phyloP scores from a whole-genome alignment of 1,140 invertebrate species.

The Lordiphosa collinella region DNA sequence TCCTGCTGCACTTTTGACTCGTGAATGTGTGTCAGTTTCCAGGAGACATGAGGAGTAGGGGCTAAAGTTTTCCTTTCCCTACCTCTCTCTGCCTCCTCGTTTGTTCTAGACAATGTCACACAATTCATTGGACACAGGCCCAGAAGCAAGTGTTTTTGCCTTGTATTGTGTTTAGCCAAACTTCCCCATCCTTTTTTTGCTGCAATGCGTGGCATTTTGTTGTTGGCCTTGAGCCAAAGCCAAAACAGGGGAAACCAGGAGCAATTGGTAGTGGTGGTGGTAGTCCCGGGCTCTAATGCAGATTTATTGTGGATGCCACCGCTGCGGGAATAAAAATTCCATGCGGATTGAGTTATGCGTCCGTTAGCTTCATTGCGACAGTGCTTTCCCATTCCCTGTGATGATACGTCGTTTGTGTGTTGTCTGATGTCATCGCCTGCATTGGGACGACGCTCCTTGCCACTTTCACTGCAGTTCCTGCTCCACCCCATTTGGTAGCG shows the following conservation, averaged over 20 bases:
- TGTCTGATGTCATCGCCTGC: conserved; percentile 61
- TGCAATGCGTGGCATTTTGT: conserved; percentile 47
- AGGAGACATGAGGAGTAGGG: not conserved
- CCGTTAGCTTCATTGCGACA: conserved; percentile 65
- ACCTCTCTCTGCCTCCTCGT: conserved; percentile 3
- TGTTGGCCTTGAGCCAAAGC: conserved; percentile 53
- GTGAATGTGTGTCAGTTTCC: conserved; percentile 32
- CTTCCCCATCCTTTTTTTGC: conserved; percentile 19
- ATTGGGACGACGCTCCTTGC: conserved; percentile 28
- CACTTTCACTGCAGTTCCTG: conserved; percentile 70
- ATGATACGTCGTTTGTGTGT: conserved; percentile 13
- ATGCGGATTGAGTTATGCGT: conserved; percentile 77
- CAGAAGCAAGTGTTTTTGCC: conserved; percentile 44
- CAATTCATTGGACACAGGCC: conserved; percentile 13
- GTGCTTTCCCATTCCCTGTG: conserved; percentile 8
- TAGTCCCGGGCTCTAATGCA: conserved; percentile 53
- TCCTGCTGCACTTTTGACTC: conserved; percentile 29
- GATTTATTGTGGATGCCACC: conserved; percentile 75
- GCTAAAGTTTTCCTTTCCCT: not conserved
- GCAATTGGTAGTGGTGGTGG: conserved; percentile 4
- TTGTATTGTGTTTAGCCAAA: conserved; percentile 36
- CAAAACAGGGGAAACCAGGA: conserved; percentile 1
- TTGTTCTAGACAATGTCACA: conserved; percentile 41
- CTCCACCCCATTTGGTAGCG: conserved; percentile 33
- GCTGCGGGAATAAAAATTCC: conserved; percentile 76